Conservation (phyloP, 2,113 vertebrate genomes). For the Protomyctophum bolini region DNA sequence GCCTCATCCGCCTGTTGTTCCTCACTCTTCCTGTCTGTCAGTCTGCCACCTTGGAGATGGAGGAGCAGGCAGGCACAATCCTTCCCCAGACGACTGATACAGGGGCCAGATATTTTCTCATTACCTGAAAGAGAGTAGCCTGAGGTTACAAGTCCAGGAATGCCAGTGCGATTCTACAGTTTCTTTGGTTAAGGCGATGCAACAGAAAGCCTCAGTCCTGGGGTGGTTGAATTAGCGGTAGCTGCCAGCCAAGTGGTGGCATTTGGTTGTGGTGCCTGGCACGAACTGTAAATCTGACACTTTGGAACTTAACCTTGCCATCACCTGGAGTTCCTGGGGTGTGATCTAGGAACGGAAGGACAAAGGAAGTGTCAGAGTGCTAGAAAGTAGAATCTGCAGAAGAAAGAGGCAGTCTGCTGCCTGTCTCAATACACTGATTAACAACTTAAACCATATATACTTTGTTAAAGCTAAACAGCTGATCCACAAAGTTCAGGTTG, state of each 20-base stretch:
- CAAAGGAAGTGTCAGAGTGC: too few species aligned
- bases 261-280: background rate
- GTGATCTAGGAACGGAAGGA: too few species aligned
- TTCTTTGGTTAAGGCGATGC: slow-evolving; percentile 15
- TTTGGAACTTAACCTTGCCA: background rate
- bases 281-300: too few species aligned
- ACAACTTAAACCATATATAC: too few species aligned
- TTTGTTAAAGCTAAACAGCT: too few species aligned
- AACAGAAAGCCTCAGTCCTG: slow-evolving; percentile 8
- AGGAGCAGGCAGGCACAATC: slow-evolving; percentile 57
- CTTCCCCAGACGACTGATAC: slow-evolving; percentile 54
- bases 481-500: too few species aligned
- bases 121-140: slow-evolving; percentile 58
- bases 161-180: slow-evolving; percentile 18
- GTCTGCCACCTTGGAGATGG: slow-evolving; percentile 62
- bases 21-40: slow-evolving; percentile 66
- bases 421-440: too few species aligned
- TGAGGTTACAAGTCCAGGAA: slow-evolving; percentile 42
- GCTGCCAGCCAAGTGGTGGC: background rate
- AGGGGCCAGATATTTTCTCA: slow-evolving; percentile 64
- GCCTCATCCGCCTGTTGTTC: slow-evolving; percentile 66
- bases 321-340: background rate
- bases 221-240: slow-evolving; percentile 13
- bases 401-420: too few species aligned
- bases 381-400: too few species aligned